phyloP scores from a whole-genome alignment of 2,113 vertebrate species.

The Manacus vitellinus region DNA sequence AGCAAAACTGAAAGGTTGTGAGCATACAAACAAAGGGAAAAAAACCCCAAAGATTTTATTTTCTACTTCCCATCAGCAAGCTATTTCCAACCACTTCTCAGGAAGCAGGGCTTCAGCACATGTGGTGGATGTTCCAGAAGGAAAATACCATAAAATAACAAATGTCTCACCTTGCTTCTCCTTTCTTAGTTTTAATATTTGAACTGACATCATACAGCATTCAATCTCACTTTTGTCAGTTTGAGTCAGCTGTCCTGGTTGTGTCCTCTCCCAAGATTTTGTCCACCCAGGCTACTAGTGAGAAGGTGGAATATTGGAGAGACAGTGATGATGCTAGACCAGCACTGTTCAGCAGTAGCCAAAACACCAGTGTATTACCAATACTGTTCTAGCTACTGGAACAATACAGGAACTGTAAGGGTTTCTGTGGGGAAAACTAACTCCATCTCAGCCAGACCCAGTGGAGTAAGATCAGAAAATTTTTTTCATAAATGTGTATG shows the following conservation, averaged over 20 bases:
- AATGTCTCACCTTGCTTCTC: neutral
- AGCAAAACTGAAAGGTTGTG: neutral
- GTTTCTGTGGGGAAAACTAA: neutral
- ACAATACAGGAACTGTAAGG: neutral
- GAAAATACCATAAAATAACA: neutral
- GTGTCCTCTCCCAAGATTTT: neutral
- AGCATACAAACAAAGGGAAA: neutral
- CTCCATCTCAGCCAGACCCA: neutral
- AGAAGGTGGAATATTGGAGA: neutral
- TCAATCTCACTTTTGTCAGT: neutral
- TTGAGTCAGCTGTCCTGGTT: neutral
- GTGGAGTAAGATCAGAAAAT: neutral
- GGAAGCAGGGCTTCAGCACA: neutral
- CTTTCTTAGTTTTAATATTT: neutral
- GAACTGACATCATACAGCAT: neutral
- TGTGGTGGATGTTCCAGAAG: neutral
- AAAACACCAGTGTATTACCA: neutral
- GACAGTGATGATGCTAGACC: neutral
- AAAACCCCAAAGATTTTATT: neutral
- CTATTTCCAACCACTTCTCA: neutral
- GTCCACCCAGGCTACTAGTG: neutral
- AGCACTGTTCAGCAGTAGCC: neutral
- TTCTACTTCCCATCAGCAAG: neutral
- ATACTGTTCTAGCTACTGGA: neutral
- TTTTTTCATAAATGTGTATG: neutral